Evolutionary conservation across 1,140 invertebrate species (phyloP).

Genomic region (Micrasema minimum): DNA sequence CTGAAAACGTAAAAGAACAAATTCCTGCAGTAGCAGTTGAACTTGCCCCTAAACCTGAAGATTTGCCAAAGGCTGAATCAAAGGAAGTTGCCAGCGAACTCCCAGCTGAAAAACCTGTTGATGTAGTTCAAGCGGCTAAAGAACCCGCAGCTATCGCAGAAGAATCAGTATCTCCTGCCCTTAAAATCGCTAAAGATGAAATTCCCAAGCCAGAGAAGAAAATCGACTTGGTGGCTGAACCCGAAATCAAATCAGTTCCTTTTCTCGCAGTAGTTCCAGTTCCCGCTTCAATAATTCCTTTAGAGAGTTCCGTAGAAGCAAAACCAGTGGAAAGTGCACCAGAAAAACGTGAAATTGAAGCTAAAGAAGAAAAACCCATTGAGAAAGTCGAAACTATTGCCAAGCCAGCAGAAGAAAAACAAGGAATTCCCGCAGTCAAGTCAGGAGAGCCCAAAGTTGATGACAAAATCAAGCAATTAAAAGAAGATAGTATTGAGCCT

Average conservation of each 20-base stretch:
- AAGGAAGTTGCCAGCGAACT: slow-evolving; percentile 29
- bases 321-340: slow-evolving; percentile 28
- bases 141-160: slow-evolving; percentile 47
- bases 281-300: background rate
- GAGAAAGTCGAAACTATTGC: slow-evolving; percentile 20
- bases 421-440: slow-evolving; percentile 14
- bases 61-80: slow-evolving; percentile 18
- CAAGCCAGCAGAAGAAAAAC: slow-evolving; percentile 26
- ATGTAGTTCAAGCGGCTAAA: slow-evolving; percentile 39
- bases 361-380: slow-evolving; percentile 1
- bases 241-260: slow-evolving; percentile 4
- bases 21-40: slow-evolving; percentile 16
- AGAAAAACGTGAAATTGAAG: slow-evolving; percentile 39
- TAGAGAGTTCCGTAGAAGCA: background rate
- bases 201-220: slow-evolving; percentile 41
- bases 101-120: slow-evolving; percentile 38
- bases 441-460: slow-evolving; percentile 19
- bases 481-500: slow-evolving; percentile 14
- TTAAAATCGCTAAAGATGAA: slow-evolving; percentile 33
- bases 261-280: slow-evolving; percentile 19
- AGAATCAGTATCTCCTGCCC: slow-evolving; percentile 26
- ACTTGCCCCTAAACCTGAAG: slow-evolving; percentile 24
- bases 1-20: slow-evolving; percentile 17
- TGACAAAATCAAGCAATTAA: background rate
- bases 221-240: slow-evolving; percentile 31